phyloP scores from a whole-genome alignment of 2,888 invertebrate genomes.

The Cryptosula pallasiana region DNA sequence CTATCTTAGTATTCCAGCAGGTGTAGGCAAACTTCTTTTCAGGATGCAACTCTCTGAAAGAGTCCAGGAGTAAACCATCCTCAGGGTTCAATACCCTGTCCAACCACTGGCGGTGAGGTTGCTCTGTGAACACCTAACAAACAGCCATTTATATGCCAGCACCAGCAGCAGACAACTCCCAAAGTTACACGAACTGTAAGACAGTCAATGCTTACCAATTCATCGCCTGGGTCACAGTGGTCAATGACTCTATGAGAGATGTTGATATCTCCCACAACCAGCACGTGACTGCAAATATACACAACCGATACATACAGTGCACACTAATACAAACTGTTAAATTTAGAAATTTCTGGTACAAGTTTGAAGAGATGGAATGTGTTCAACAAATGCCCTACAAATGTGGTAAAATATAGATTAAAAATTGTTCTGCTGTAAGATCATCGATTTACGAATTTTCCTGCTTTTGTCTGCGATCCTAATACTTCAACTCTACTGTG shows the following conservation, averaged over 20 bases:
- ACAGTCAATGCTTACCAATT: background rate
- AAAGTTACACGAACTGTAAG: background rate
- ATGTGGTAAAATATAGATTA: too few relatives aligned
- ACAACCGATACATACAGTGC: too few relatives aligned
- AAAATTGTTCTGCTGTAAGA: too few relatives aligned
- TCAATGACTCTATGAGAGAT: constrained; percentile 54
- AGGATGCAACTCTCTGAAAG: constrained; percentile 55
- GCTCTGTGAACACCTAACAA: constrained; percentile 36
- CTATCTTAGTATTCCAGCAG: constrained; percentile 55
- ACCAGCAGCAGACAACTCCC: background rate
- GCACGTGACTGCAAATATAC: constrained; percentile 50
- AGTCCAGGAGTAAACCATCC: constrained; percentile 52
- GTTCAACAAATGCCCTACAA: too few relatives aligned
- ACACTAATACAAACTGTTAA: too few relatives aligned
- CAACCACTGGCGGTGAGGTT: constrained; percentile 50
- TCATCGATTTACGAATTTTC: too few relatives aligned
- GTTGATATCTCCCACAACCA: constrained; percentile 57
- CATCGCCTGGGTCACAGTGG: constrained; percentile 54
- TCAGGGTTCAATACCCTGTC: constrained; percentile 41
- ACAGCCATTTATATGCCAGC: constrained; percentile 25
- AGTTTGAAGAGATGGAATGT: too few relatives aligned
- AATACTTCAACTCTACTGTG: too few relatives aligned
- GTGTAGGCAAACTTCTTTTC: constrained; percentile 52
- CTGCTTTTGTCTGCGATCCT: too few relatives aligned
- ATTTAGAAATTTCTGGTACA: too few relatives aligned